Evolutionary conservation across 2,888 invertebrate genomes (phyloP), one percentile per base, ranked within the genome.

Genomic region (Rhaphigaster nebulosa): DNA sequence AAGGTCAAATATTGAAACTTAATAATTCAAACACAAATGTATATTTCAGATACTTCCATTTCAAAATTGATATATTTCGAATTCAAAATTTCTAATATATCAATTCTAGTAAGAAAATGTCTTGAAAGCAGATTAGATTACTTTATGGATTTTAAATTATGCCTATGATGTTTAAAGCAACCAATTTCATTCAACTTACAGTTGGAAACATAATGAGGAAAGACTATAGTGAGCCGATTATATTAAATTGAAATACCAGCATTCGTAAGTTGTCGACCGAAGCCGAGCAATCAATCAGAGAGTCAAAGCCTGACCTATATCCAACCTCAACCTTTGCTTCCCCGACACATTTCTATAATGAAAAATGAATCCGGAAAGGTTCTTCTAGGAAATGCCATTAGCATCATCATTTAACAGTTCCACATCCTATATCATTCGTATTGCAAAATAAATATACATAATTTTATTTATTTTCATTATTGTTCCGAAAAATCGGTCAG

Each of bases 271-370:
- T 26, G 38, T 80, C 80, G 41, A 38, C 41, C 26, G 38, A 18
- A 76, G 0, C 8, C 1, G n/a, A n/a, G 23, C 41, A 18, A 80
- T 80, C 80, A 80, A 80, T 80, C 80, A 41, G 3, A 34, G 20
- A 80, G 23, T 41, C 80, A 80, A 80, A 80, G 80, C 80, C 20
- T 80, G 80, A 80, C 80, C 80, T 80, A 80, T 80, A 26, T 80
- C 80, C 23, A 10, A 23, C 80, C 29, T 29, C 26, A 65, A 80
- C 80, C 80, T 38, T 80, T 76, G 10, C 18, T 38, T 34, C 34
- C 76, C 1, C 5, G 18, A 76, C 23, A 41, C 23, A 23, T 80
- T 80, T 41, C 80, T 80, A 80, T 80, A 80, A 80, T 80, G 80
- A 80, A 80, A 80, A 80, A 80, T 80, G 80, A 26, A 80, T 23